phyloP scores from a whole-genome alignment of 2,113 vertebrate genomes.

The Pagrus major region DNA sequence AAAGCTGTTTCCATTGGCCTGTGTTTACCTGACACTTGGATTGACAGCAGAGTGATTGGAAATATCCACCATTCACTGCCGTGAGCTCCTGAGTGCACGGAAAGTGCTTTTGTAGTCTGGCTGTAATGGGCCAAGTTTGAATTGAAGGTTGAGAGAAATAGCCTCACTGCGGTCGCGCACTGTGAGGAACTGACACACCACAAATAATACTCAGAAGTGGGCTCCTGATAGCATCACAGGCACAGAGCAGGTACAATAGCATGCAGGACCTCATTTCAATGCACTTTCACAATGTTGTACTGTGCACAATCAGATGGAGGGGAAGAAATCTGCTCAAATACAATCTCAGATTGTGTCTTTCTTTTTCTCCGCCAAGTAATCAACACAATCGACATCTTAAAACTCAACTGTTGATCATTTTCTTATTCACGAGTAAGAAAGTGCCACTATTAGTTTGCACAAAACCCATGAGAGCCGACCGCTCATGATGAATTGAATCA shows the following conservation, averaged over 20 bases:
- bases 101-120: conserved; percentile 91
- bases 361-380: conserved; percentile 7
- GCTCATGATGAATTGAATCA: neutral
- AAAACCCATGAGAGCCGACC: neutral
- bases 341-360: conserved; percentile 49
- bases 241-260: conserved; percentile 79
- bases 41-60: conserved; percentile 90
- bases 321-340: conserved; percentile 61
- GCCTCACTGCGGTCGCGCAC: conserved; percentile 84
- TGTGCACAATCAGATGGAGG: conserved; percentile 67
- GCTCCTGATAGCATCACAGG: conserved; percentile 81
- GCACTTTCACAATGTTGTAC: conserved; percentile 78
- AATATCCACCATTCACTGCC: conserved; percentile 89
- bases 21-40: conserved; percentile 90
- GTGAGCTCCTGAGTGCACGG: conserved; percentile 86
- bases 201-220: conserved; percentile 84
- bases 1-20: conserved; percentile 86
- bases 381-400: conserved; percentile 41
- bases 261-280: conserved; percentile 81
- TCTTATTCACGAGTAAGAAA: conserved; percentile 8
- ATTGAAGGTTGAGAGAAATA: conserved; percentile 90
- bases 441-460: neutral
- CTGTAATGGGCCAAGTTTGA: conserved; percentile 90
- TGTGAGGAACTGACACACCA: conserved; percentile 87
- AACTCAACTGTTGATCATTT: conserved; percentile 21